A percentile compares a stretch with the other conserved stretches of the same genome.
phyloP scores from a whole-genome alignment of 2,888 invertebrate species.

The Coenonympha glycerion region DNA sequence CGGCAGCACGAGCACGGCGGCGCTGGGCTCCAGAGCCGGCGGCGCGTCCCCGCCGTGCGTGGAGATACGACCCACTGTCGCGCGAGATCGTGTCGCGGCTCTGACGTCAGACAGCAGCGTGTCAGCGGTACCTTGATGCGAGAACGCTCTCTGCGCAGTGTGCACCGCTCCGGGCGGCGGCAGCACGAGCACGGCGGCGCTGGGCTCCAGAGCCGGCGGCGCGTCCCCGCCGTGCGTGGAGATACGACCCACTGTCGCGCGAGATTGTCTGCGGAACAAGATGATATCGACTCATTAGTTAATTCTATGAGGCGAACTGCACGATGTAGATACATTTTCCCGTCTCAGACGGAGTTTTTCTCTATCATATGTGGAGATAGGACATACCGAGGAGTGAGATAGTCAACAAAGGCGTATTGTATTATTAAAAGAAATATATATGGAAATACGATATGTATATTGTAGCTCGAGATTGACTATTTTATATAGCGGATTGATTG shows the following conservation, averaged over 20 bases:
- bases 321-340: too few relatives aligned
- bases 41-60: too few relatives aligned
- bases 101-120: too few relatives aligned
- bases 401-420: neutral
- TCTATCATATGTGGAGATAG: conserved; percentile 29
- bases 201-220: conserved; percentile 34
- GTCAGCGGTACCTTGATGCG: conserved; percentile 51
- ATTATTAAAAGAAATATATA: too few relatives aligned
- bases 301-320: neutral
- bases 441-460: too few relatives aligned
- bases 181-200: conserved; percentile 36
- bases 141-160: conserved; percentile 35
- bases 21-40: too few relatives aligned
- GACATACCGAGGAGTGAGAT: conserved; percentile 31
- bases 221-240: conserved; percentile 28
- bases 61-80: too few relatives aligned
- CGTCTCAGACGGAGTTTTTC: too few relatives aligned
- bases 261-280: conserved; percentile 10
- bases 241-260: conserved; percentile 32
- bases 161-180: conserved; percentile 24
- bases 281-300: neutral
- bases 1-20: too few relatives aligned
- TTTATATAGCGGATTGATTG: too few relatives aligned
- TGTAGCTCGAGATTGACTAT: too few relatives aligned
- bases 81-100: too few relatives aligned